Evolutionary conservation across 2,113 vertebrate genomes (phyloP), one percentile per base, ranked within the genome.

Genomic region (Willisornis vidua): DNA sequence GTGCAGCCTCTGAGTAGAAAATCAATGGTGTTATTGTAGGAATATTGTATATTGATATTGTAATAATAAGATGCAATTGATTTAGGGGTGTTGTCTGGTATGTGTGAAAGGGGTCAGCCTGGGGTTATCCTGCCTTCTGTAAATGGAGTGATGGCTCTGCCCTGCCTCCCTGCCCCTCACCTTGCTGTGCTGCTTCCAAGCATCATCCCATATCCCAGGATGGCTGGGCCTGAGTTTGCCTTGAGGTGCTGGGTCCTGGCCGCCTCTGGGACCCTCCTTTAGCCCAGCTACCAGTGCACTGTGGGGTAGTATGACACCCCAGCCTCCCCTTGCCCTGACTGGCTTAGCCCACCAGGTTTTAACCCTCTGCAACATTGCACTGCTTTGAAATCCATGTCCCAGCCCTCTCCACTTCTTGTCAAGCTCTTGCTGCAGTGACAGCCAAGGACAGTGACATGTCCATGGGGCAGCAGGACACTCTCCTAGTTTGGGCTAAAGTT

Each of bases 21-120:
- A 98, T 98, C 97, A 97, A 98, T 99, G 98, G 96, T 98, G 97
- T 98, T 98, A 98, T 98, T 98, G 97, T 97, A 97, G 94, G 98
- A 98, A 98, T 97, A 97, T 97, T 98, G 97, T 98, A 96, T 97
- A 98, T 98, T 82, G 96, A 98, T 98, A 98, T 97, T 98, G 97
- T 98, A 98, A 97, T 98, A 98, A 98, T 98, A 98, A 97, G 96
- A 96, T 97, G 96, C 97, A 97, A 98, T 98, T 98, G 98, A 96
- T 96, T 93, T 92, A 92, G 89, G 93, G 93, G 91, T 92, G 67
- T 66, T 85, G 89, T 80, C 89, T 3, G n/a, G 79, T 77, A 74
- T 83, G 94, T 89, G 82, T 33, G 88, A 45, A 76, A 84, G 89
- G 94, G 86, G 96, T 97, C 94, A 97, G 95, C 70, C 75, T 20